These are phyloP conservation scores for Nudaria mundana DNA, from an alignment of 2,888 invertebrate species.

Conservation along the genomic window DNA sequence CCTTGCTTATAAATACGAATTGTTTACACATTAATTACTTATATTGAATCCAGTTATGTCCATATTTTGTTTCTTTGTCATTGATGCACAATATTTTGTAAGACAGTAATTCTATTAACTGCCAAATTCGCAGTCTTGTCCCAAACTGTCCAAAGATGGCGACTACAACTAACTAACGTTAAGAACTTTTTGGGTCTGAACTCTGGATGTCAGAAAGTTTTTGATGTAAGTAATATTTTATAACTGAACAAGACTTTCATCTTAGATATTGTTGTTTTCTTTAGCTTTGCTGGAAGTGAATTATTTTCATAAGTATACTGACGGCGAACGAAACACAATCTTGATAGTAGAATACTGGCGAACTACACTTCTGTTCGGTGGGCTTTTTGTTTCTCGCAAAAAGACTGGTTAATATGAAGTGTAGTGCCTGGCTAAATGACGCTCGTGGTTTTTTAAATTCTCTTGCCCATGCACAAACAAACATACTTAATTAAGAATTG, in stretches of 20 bases:
- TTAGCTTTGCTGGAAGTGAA: neutral
- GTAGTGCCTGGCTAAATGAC: too few relatives aligned
- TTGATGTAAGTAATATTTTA: conserved; percentile 25
- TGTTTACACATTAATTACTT: too few relatives aligned
- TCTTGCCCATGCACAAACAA: too few relatives aligned
- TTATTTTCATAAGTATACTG: neutral
- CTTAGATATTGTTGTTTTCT: neutral
- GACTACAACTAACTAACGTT: conserved; percentile 45
- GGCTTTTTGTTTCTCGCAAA: too few relatives aligned
- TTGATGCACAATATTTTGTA: conserved; percentile 65
- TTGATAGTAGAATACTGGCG: too few relatives aligned
- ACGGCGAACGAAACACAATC: too few relatives aligned
- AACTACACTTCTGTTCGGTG: too few relatives aligned
- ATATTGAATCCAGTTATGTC: conserved; percentile 39
- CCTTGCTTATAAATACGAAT: too few relatives aligned
- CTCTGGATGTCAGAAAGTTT: conserved; percentile 21
- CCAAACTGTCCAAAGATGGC: conserved; percentile 40
- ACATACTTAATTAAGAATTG: too few relatives aligned
- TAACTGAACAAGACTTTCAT: conserved; percentile 13
- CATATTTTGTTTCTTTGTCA: conserved; percentile 62
- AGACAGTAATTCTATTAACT: conserved; percentile 45
- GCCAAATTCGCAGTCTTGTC: conserved; percentile 35
- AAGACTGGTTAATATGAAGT: too few relatives aligned
- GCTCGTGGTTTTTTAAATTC: too few relatives aligned
- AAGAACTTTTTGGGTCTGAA: conserved; percentile 41